Evolutionary conservation across 2,113 vertebrate species (phyloP).

Genomic region (Eudyptes chrysolophus): DNA sequence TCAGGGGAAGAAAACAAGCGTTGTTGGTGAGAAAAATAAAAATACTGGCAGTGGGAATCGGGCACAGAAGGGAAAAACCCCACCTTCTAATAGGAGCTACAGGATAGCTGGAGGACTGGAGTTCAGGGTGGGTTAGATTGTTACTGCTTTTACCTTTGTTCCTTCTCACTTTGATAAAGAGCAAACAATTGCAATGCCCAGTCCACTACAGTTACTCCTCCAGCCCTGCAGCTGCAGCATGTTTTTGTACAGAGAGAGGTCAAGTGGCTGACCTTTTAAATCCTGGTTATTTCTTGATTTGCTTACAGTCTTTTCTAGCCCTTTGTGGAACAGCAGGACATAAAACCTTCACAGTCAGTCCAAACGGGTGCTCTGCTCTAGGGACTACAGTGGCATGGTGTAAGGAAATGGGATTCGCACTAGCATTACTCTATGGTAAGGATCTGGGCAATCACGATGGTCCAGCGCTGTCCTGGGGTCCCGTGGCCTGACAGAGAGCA

Average conservation of each 20-base stretch:
- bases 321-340: neutral
- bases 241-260: neutral
- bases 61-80: accelerated
- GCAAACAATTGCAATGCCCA: neutral
- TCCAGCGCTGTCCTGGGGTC: neutral
- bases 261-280: neutral
- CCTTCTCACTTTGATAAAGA: neutral
- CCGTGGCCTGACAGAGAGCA: neutral
- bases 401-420: accelerated
- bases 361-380: neutral
- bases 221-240: neutral
- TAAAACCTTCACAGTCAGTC: neutral
- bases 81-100: neutral
- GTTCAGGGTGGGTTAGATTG: accelerated
- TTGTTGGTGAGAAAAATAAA: neutral
- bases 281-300: neutral
- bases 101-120: neutral
- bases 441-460: neutral
- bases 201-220: neutral
- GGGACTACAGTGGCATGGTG: neutral
- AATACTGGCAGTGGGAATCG: neutral
- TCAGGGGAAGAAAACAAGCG: neutral
- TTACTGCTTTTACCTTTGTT: neutral
- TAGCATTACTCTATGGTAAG: neutral
- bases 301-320: neutral